Evolutionary conservation across 2,888 invertebrate genomes (phyloP).

Genomic region (Adelphocoris suturalis): DNA sequence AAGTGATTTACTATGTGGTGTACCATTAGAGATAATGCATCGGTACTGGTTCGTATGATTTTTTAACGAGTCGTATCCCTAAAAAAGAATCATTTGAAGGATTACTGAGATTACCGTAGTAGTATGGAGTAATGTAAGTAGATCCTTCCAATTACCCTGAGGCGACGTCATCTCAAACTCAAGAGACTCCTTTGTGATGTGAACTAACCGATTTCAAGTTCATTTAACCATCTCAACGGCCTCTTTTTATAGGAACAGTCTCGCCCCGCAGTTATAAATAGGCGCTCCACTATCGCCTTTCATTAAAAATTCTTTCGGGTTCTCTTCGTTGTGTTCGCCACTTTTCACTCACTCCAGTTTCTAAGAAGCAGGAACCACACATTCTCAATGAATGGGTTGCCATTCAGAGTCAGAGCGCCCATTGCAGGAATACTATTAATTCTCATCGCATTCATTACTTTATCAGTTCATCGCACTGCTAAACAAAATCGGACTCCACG

Average conservation of each 20-base stretch:
- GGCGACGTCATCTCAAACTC: not conserved
- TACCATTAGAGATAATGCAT: no score
- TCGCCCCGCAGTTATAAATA: conserved; percentile 46
- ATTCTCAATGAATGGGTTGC: not conserved
- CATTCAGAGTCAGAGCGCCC: not conserved
- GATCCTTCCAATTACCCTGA: not conserved
- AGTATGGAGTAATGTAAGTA: no score
- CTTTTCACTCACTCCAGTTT: not conserved
- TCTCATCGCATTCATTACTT: no score
- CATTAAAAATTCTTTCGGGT: conserved; percentile 43
- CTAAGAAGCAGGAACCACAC: not conserved
- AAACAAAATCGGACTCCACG: no score
- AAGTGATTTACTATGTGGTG: no score
- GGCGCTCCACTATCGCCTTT: conserved; percentile 44
- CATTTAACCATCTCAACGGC: conserved; percentile 32
- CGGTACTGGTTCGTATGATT: no score
- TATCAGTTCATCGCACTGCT: no score
- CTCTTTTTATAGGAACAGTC: conserved; percentile 47
- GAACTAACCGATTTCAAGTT: conserved; percentile 47
- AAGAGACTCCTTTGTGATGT: conserved; percentile 26
- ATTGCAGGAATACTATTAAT: no score
- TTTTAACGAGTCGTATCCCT: no score
- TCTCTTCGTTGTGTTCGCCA: conserved; percentile 21
- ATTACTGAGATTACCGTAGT: not conserved
- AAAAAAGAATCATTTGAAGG: not conserved